These are phyloP conservation scores for Agapostemon virescens DNA, from an alignment of 2,888 invertebrate genomes.

Conservation along the genomic window DNA sequence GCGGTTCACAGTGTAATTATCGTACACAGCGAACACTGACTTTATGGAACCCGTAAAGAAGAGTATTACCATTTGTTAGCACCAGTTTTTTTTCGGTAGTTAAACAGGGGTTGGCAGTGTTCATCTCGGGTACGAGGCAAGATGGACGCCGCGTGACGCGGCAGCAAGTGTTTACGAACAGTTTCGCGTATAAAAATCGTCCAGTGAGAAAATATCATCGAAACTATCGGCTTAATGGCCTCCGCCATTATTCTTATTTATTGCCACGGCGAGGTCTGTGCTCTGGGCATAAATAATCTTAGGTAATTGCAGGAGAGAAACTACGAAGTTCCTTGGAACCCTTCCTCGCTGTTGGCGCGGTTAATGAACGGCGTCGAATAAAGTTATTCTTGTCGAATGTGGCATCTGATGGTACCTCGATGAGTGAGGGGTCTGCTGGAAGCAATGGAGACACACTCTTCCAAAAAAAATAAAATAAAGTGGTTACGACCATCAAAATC, in stretches of 20 bases:
- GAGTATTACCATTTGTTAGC: not conserved
- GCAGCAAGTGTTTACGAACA: slow-evolving; percentile 75
- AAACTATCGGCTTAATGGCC: slow-evolving; percentile 76
- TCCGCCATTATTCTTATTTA: slow-evolving; percentile 78
- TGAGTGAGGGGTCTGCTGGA: not conserved
- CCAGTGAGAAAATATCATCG: slow-evolving; percentile 79
- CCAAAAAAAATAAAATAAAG: not conserved
- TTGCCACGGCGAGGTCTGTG: slow-evolving; percentile 68
- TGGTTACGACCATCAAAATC: too few species aligned
- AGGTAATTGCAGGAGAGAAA: slow-evolving; percentile 63
- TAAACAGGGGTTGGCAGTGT: not conserved
- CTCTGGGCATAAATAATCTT: slow-evolving; percentile 66
- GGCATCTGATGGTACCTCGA: slow-evolving; percentile 74
- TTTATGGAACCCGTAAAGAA: slow-evolving; percentile 2
- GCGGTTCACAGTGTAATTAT: not conserved
- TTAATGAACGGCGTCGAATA: slow-evolving; percentile 53
- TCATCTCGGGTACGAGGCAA: not conserved
- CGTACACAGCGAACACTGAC: not conserved
- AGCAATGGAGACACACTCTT: not conserved
- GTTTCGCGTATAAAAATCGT: slow-evolving; percentile 71
- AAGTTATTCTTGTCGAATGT: slow-evolving; percentile 70
- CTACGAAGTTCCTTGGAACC: slow-evolving; percentile 46
- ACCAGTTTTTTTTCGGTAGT: not conserved
- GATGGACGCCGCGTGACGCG: slow-evolving; percentile 53
- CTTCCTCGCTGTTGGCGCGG: slow-evolving; percentile 35